phyloP scores from a whole-genome alignment of 2,888 invertebrate species.

The Atethmia centrago region DNA sequence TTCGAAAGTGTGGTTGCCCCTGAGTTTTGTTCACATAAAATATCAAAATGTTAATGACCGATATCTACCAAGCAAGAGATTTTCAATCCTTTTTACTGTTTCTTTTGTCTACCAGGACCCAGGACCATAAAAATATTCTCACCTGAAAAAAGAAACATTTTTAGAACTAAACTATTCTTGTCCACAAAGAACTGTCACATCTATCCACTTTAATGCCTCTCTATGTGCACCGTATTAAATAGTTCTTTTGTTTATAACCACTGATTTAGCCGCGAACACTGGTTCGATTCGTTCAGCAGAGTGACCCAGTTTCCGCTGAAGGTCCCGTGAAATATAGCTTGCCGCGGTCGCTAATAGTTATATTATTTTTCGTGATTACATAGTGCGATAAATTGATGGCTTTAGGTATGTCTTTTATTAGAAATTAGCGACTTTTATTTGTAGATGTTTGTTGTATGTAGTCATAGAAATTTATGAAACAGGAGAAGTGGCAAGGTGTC shows the following conservation, averaged over 20 bases:
- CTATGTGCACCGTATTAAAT: neutral
- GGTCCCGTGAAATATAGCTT: slow-evolving; percentile 39
- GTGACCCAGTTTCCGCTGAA: slow-evolving; percentile 57
- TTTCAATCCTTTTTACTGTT: neutral
- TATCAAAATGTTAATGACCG: neutral
- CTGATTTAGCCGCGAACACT: slow-evolving; percentile 27
- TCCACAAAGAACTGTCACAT: neutral
- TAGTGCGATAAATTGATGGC: slow-evolving; percentile 2
- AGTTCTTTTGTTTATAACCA: slow-evolving; percentile 49
- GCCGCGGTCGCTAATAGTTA: slow-evolving; percentile 28
- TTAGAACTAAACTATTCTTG: neutral
- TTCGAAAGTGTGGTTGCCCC: neutral
- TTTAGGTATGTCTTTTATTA: neutral
- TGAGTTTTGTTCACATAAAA: neutral
- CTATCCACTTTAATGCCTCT: neutral
- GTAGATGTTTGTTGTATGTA: no score
- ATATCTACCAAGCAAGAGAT: no score
- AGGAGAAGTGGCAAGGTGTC: no score
- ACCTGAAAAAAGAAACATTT: neutral
- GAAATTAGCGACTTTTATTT: neutral
- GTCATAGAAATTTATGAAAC: no score
- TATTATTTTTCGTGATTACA: slow-evolving; percentile 24
- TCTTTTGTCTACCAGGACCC: no score
- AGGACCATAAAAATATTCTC: neutral
- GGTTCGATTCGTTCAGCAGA: slow-evolving; percentile 5